Conservation (phyloP, 2,888 invertebrate species). For the Cordilura impudica region DNA sequence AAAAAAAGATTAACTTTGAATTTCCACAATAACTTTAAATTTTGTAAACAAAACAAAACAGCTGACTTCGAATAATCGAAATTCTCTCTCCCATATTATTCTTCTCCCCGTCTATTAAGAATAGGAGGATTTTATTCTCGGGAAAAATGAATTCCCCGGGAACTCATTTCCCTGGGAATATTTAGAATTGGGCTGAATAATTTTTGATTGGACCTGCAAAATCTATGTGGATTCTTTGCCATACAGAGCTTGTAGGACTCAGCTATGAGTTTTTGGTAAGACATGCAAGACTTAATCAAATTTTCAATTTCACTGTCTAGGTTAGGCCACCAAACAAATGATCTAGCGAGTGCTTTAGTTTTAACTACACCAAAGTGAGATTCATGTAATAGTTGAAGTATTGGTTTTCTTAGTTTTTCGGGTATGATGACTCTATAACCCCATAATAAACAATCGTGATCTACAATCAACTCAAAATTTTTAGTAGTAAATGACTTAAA, state of each 20-base stretch:
- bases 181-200: too few relatives aligned
- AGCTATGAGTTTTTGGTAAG: constrained; percentile 47
- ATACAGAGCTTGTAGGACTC: constrained; percentile 40
- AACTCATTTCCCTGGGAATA: too few relatives aligned
- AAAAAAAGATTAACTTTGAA: too few relatives aligned
- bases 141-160: too few relatives aligned
- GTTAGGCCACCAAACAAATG: constrained; percentile 55
- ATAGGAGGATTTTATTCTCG: too few relatives aligned
- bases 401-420: neutral
- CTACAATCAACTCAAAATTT: neutral
- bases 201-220: constrained; percentile 4
- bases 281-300: constrained; percentile 37
- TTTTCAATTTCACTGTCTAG: constrained; percentile 41
- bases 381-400: neutral
- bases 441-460: constrained; percentile 7
- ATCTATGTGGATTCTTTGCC: constrained; percentile 27
- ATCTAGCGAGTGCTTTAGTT: constrained; percentile 45
- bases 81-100: too few relatives aligned
- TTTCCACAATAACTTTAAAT: too few relatives aligned
- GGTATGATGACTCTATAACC: constrained; percentile 41
- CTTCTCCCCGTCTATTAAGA: too few relatives aligned
- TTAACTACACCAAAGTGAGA: constrained; percentile 58
- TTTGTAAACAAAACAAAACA: too few relatives aligned
- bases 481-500: constrained; percentile 7
- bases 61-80: too few relatives aligned